Base-by-base conservation (phyloP, 2,113 vertebrate species). In the Mustelus asterias region DNA sequence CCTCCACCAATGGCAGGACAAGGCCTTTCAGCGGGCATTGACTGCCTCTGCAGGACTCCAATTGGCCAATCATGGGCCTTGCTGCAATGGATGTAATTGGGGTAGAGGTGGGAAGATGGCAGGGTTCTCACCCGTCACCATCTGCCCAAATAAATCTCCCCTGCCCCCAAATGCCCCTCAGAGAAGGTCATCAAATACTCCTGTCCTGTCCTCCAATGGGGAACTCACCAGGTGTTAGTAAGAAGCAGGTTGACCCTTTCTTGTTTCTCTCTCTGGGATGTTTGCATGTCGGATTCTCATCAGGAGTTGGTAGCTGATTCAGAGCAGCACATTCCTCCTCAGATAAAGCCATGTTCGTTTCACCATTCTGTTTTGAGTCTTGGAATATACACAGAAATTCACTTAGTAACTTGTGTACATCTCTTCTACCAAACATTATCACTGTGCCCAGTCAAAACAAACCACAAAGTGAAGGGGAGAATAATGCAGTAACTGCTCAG, bases 331-430 rank as follows among this genome's bases (percentile, higher is more conserved):
- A 97, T 96, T 99, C 99, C 96, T 99, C 99, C 0, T 98, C 98
- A 0, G 98, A 98, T 97, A 99, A 97, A 97, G 98, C 98, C 67
- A 97, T 98, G 0, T 97, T 99, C 96, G 99, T 99, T 83, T 99
- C 99, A 0, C 99, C 99, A 0, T 99, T 99, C 98, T 99, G 99
- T 97, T 99, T 99, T 69, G 98, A 99, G 97, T 99, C 99, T 99
- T 96, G 96, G 86, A 41, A 72, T 13, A 95, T 33, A 63, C 1
- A 94, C n/a, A 70, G 37, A 95, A 95, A 29, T 48, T 48, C 93
- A 22, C 37, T 95, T 67, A 95, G 67, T 18, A 70, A 11, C 41
- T 72, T 70, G 22, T 10, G 29, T 6, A 94, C 7, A 26, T 44
- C 92, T 44, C 63, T n/a, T n/a, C 16, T 2, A 26, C 24, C 58